Conservation (phyloP, 2,797 vertebrate genomes). For the Cottoperca gobio region DNA sequence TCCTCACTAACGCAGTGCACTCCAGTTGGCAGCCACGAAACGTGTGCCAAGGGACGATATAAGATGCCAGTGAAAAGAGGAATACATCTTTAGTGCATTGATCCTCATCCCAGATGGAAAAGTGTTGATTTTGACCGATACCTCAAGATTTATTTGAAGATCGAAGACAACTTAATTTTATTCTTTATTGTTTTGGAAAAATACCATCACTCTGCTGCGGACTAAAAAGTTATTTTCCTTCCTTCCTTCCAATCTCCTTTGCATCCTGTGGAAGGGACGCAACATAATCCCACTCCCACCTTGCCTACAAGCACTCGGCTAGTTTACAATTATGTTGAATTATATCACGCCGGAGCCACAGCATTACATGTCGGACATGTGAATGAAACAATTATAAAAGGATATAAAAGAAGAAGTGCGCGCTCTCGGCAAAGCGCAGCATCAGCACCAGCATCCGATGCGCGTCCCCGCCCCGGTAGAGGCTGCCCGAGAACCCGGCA, state of each 20-base stretch:
- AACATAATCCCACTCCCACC: slow-evolving; percentile 12
- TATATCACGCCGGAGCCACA: neutral
- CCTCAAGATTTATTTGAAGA: neutral
- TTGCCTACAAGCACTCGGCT: slow-evolving; percentile 8
- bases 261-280: slow-evolving; percentile 32
- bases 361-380: slow-evolving; percentile 25
- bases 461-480: slow-evolving; percentile 82
- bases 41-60: slow-evolving; percentile 36
- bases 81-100: slow-evolving; percentile 13
- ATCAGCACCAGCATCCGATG: slow-evolving; percentile 79
- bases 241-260: slow-evolving; percentile 26
- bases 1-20: slow-evolving; percentile 7
- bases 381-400: slow-evolving; percentile 57
- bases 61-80: slow-evolving; percentile 30
- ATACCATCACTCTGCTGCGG: slow-evolving; percentile 14
- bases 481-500: slow-evolving; percentile 80
- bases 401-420: slow-evolving; percentile 71
- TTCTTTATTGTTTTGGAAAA: slow-evolving; percentile 17
- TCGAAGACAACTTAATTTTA: neutral
- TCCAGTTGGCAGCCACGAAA: slow-evolving; percentile 38
- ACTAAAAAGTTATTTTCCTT: slow-evolving; percentile 54
- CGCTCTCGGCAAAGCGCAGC: slow-evolving; percentile 82
- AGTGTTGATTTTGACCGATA: neutral
- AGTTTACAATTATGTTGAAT: slow-evolving; percentile 6
- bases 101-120: slow-evolving; percentile 5